phyloP scores from a whole-genome alignment of 2,888 invertebrate genomes.

The Morpho achilles region DNA sequence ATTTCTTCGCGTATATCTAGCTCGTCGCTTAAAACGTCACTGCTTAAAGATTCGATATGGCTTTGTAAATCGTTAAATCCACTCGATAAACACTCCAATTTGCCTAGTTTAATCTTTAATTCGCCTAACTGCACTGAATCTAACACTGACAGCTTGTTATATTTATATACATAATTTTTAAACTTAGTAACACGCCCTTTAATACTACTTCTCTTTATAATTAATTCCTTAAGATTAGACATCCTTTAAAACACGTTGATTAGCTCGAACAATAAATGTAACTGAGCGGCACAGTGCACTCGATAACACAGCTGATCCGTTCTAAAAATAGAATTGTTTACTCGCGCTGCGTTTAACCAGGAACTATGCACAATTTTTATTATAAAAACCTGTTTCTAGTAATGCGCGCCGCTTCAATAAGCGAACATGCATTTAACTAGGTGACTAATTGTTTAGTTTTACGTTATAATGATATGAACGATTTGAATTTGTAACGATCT shows the following conservation, averaged over 20 bases:
- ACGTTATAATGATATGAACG: neutral
- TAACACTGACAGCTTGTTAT: no score
- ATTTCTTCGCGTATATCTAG: conserved; percentile 1
- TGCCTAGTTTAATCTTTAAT: no score
- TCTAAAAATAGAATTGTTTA: neutral
- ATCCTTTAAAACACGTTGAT: neutral
- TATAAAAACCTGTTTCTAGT: neutral
- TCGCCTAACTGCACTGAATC: no score
- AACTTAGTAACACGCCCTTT: conserved; percentile 13
- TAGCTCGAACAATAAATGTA: neutral
- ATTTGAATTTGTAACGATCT: neutral
- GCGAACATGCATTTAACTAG: neutral
- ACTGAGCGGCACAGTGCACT: neutral
- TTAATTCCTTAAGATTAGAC: neutral
- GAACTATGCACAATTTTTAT: no score
- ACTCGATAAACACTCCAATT: neutral
- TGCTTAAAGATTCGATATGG: conserved; percentile 1
- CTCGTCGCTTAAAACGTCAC: neutral
- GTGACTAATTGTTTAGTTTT: neutral
- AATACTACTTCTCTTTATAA: conserved; percentile 3
- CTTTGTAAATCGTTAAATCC: neutral
- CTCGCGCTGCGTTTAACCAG: neutral
- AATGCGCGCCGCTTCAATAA: neutral
- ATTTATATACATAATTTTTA: conserved; percentile 3
- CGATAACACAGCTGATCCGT: neutral